A percentile compares a stretch with the other conserved stretches of the same genome.
These are phyloP conservation scores for Bufotes viridis DNA, from an alignment of 2,797 vertebrate genomes.

Conservation along the genomic window DNA sequence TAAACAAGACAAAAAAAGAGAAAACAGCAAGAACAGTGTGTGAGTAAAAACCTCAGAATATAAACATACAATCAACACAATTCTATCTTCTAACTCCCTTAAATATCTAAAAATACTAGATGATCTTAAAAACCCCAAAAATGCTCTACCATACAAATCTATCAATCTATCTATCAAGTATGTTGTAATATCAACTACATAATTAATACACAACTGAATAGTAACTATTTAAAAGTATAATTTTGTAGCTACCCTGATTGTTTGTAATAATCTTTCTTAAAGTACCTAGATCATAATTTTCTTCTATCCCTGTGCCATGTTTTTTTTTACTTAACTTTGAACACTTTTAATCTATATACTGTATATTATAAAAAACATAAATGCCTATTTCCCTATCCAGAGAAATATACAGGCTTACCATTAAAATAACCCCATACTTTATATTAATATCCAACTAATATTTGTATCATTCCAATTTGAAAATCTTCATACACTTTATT, in stretches of 20 bases:
- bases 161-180: constrained; percentile 19
- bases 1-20: constrained; percentile 79
- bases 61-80: constrained; percentile 49
- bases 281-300: background rate
- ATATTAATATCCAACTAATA: background rate
- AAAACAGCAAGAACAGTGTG: constrained; percentile 62
- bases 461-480: background rate
- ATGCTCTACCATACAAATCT: constrained; percentile 4
- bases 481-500: background rate
- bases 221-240: background rate
- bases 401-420: background rate
- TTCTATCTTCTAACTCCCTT: constrained; percentile 39
- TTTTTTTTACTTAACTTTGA: background rate
- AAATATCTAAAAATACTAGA: background rate
- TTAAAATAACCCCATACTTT: background rate
- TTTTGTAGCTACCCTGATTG: background rate
- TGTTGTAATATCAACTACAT: background rate
- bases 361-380: background rate
- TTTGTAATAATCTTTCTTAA: background rate
- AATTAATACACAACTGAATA: background rate
- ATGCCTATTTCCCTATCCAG: background rate
- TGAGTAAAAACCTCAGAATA: constrained; percentile 50
- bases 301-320: background rate
- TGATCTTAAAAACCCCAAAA: constrained; percentile 14
- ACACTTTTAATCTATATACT: background rate